Percentiles rank a stretch among this genome's conserved stretches.
Conservation (phyloP, 2,113 vertebrate species). For the Deroptyus accipitrinus region DNA sequence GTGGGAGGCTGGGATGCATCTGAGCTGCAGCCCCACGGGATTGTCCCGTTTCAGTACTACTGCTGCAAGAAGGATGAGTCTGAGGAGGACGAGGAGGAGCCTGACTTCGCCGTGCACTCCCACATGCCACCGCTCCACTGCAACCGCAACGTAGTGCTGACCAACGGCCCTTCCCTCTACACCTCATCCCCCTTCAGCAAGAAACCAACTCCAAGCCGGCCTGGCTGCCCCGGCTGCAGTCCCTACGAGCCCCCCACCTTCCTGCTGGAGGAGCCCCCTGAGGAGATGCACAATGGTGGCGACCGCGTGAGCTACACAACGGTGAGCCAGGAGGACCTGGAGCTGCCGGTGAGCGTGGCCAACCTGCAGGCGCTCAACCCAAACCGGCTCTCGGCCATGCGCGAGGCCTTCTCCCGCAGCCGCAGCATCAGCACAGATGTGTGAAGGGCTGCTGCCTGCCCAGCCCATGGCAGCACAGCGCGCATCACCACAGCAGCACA, state of each 20-base stretch:
- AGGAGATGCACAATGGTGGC: conserved; percentile 85
- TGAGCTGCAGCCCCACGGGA: background rate
- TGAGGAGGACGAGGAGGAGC: conserved; percentile 97
- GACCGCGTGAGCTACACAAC: conserved; percentile 84
- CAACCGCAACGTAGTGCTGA: conserved; percentile 88
- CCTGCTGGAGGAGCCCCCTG: conserved; percentile 89
- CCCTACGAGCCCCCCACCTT: conserved; percentile 85
- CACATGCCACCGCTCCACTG: conserved; percentile 89
- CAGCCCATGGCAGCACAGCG: background rate
- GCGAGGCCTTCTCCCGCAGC: conserved; percentile 92
- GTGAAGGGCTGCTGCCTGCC: conserved; percentile 58
- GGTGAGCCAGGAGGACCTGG: conserved; percentile 87
- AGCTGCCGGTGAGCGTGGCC: conserved; percentile 76
- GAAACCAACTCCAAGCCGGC: conserved; percentile 78
- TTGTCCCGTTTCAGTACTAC: conserved; percentile 83
- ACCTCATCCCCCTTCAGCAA: conserved; percentile 82
- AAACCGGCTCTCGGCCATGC: conserved; percentile 90
- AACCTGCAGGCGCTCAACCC: conserved; percentile 89
- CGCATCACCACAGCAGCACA: rapidly evolving
- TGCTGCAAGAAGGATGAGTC: conserved; percentile 95
- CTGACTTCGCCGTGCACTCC: conserved; percentile 91
- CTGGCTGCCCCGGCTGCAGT: conserved; percentile 86
- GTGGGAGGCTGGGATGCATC: background rate
- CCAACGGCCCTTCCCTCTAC: conserved; percentile 88
- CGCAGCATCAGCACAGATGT: conserved; percentile 97